Evolutionary conservation across 1,140 invertebrate species (phyloP).

Genomic region (Apis dorsata): DNA sequence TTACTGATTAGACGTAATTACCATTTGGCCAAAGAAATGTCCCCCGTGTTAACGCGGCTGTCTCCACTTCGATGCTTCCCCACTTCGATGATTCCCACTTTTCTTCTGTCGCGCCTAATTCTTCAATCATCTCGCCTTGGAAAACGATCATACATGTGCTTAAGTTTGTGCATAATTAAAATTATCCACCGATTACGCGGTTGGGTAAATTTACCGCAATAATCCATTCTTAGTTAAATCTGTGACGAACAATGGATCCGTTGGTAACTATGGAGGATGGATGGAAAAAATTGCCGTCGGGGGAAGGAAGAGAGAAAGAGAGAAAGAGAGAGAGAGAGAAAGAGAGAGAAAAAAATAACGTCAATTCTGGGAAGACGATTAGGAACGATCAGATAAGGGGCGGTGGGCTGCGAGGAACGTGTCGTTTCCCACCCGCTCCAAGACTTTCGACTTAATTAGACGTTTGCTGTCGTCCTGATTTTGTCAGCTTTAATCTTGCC

Average conservation of each 20-base stretch:
- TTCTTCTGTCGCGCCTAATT: neutral
- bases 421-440: conserved; percentile 30
- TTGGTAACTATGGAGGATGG: neutral
- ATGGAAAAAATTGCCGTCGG: neutral
- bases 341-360: conserved; percentile 2
- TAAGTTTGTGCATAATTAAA: conserved; percentile 1
- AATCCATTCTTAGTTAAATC: too few relatives aligned
- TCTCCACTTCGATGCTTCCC: conserved; percentile 1
- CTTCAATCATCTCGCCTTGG: neutral
- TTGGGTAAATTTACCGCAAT: neutral
- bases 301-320: neutral
- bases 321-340: too few relatives aligned
- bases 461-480: conserved; percentile 36
- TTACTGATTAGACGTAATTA: conserved; percentile 61
- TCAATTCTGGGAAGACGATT: conserved; percentile 41
- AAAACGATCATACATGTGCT: neutral
- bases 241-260: neutral
- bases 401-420: neutral
- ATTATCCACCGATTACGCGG: conserved; percentile 1
- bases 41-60: conserved; percentile 40
- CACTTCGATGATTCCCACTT: too few relatives aligned
- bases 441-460: conserved; percentile 39
- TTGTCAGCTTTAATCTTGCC: conserved; percentile 26
- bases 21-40: conserved; percentile 61
- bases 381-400: conserved; percentile 43